A percentile compares a stretch with the other conserved stretches of the same genome.
Conservation (phyloP, 2,113 vertebrate species). For the Saguinus midas region DNA sequence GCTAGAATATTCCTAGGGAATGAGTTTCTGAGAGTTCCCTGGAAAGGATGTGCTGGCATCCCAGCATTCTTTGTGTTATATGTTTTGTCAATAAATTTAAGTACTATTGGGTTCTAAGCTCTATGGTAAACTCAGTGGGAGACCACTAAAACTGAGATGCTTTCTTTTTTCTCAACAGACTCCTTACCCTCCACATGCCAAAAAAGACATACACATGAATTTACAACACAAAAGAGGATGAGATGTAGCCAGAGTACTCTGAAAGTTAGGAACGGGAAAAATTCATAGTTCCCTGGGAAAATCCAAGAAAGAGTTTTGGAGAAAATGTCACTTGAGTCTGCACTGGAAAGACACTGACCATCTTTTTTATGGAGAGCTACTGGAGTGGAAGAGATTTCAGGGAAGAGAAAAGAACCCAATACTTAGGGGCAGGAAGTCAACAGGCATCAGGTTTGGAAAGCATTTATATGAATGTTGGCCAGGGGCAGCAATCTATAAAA, state of each 20-base stretch:
- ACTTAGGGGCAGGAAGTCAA: neutral
- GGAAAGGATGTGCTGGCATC: neutral
- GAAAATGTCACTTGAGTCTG: neutral
- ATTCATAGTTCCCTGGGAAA: neutral
- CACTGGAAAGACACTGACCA: neutral
- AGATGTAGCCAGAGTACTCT: neutral
- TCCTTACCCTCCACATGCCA: neutral
- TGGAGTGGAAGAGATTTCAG: neutral
- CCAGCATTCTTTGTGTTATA: neutral
- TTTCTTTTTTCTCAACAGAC: neutral
- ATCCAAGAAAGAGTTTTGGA: neutral
- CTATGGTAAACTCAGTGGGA: neutral
- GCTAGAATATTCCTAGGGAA: neutral
- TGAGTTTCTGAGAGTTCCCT: neutral
- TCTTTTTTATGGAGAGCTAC: neutral
- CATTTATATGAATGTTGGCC: neutral
- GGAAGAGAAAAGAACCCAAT: neutral
- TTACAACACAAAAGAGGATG: neutral
- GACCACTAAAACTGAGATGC: neutral
- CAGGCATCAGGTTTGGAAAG: neutral
- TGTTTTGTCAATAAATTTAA: neutral
- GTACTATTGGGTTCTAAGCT: neutral
- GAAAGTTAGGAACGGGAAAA: neutral
- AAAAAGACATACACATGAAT: neutral
- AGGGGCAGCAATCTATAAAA: neutral